Base-by-base conservation (phyloP, 2,797 vertebrate species). In the Cuniculus paca region DNA sequence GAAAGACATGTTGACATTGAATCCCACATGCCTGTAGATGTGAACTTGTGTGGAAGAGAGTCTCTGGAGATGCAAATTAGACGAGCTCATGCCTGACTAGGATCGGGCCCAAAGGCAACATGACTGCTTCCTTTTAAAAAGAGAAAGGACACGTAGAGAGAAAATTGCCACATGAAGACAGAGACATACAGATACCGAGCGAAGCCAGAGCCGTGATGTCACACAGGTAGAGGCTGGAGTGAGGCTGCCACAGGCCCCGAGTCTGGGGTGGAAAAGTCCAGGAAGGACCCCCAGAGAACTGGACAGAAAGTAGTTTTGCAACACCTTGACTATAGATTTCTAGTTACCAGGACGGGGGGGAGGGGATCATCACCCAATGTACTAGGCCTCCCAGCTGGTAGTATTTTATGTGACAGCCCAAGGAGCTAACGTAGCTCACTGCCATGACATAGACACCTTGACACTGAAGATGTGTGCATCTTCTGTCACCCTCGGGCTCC, bases 41-140 rank as follows among this genome's bases (percentile, higher is more conserved):
- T 31, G 85, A 93, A 68, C 4, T 19, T 75, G 28, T 17, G 89
- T 80, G 45, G 84, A 95, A 90, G 14, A 82, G 8, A 4, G 4
- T 78, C 50, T 85, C 90, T 56, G 72, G 8, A 61, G 61, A 45
- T 74, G 42, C 72, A 42, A 77, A 58, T 92, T 90, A 54, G 12
- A 31, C 75, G 80, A 95, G 63, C 13, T 68, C 78, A 50, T 45
- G 34, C 1, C 61, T 3, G 0, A 65, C 34, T 68, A 68, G 11
- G 17, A 39, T 22, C n/a, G 63, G 74, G 34, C 5, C 74, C 5
- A 63, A n/a, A 84, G 58, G 78, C 82, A 95, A 19, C 79, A 31
- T 17, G 28, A 83, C 26, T 52, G 10, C n/a, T 48, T n/a, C 82
- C 12, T 86, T 74, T 45, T 4, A 56, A 50, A 22, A 88, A 92